Percentiles rank a stretch among this genome's conserved stretches.
Conservation (phyloP, 2,888 invertebrate species). For the Ecdyonurus torrentis region DNA sequence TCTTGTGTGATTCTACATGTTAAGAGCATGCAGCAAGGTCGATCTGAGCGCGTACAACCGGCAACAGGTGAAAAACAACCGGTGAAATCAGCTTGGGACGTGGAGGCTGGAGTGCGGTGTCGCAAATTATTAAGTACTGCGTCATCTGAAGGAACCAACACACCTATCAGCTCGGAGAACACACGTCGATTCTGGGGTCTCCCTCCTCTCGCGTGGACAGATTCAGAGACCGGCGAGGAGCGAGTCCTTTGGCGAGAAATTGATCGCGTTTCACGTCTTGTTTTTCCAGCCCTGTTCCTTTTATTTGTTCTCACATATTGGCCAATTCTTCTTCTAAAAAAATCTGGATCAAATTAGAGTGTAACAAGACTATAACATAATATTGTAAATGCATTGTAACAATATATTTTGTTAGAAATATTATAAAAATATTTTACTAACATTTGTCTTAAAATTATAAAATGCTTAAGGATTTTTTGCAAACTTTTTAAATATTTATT, state of each 20-base stretch:
- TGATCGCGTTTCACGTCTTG: conserved; percentile 54
- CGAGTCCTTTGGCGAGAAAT: conserved; percentile 64
- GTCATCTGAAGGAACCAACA: conserved; percentile 36
- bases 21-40: neutral
- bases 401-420: too few species aligned
- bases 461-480: neutral
- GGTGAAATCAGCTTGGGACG: conserved; percentile 38
- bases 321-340: conserved; percentile 56
- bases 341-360: conserved; percentile 5
- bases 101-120: conserved; percentile 39
- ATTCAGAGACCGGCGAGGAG: conserved; percentile 36
- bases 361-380: too few species aligned
- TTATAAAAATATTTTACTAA: neutral
- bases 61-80: neutral
- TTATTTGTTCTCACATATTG: conserved; percentile 61
- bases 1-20: too few species aligned
- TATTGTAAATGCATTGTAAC: too few species aligned
- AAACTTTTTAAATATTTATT: too few species aligned
- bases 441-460: neutral
- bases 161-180: conserved; percentile 9
- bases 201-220: conserved; percentile 22
- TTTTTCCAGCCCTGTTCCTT: conserved; percentile 63
- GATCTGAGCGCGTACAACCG: neutral
- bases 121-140: conserved; percentile 35
- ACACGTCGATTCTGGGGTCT: neutral